Base-by-base conservation (phyloP, 1,140 invertebrate genomes). In the Dendrolimus kikuchii region DNA sequence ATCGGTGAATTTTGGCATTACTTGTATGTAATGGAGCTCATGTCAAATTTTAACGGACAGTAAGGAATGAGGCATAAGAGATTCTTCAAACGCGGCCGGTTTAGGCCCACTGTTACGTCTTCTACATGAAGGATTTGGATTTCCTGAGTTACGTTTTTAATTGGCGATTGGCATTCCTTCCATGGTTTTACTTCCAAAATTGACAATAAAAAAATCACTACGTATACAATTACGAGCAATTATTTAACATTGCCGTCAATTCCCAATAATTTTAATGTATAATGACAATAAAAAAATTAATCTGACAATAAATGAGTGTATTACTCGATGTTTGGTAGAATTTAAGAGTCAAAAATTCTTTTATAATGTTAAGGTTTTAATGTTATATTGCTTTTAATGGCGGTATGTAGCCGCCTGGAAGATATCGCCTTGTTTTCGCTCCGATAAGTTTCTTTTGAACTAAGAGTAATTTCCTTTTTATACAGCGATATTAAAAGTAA, bases 161-260 rank as follows among this genome's bases (percentile, higher is more conserved):
- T 23, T 23, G 23, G 23, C 23, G 23, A 23, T 23, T 23, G 23
- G 23, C 23, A 23, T 23, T 23, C 23, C 23, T 23, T 23, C 23
- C 23, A 23, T 23, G 23, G 23, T 23, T 23, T 23, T 23, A 62
- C 63, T 68, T 69, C 64, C 64, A 55, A 55, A 64, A 46, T 49
- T 42, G 74, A 77, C 74, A 75, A 77, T 77, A 77, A 52, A 64
- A 60, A 57, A 56, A 53, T 55, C 48, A 49, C n/a, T n/a, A n/a
- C 53, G 51, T 44, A 60, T 73, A 69, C 67, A 71, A 72, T 54
- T 68, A 23, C 45, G 68, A 74, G 71, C 75, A 79, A 79, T 76
- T 77, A 75, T 65, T 56, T 57, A 23, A 23, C 44, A 61, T 57
- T 52, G 49, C 59, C 60, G 80, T 81, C 80, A 81, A 81, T 84